Evolutionary conservation across 2,888 invertebrate genomes (phyloP), one percentile per base, ranked within the genome.

Genomic region (Tridacna gigas): DNA sequence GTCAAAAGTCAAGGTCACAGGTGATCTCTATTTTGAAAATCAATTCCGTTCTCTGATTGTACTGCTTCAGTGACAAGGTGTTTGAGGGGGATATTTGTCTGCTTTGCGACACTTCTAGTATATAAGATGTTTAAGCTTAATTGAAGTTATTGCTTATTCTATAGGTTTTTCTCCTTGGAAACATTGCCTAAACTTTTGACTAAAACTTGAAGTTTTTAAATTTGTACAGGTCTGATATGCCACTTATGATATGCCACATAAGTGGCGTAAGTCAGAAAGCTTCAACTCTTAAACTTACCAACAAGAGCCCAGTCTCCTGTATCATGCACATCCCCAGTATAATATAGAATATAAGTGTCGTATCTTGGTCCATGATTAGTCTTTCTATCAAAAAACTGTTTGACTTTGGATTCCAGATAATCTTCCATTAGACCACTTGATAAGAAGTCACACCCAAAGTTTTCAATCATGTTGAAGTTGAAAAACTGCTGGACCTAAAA

Each of bases 301-400:
- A 94, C 83, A n/a, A 95, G 89, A 5, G 94, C 94, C 94, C 94
- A 94, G 86, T 94, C 94, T 11, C 95, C 95, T n/a, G 91, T 91
- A 25, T 93, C 93, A 80, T 91, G 91, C 4, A 92, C 93, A 81
- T 94, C 94, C 0, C 95, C 95, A 77, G 93, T 92, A 90, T 94
- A 95, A 84, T 94, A 95, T 66, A 95, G 80, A 7, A 95, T 56
- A 83, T 95, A 95, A 0, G 94, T 95, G 84, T 95, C 95, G 88
- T 90, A 95, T 22, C 92, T 86, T 9, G 94, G 94, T 5, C 95
- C 95, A 82, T 94, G 94, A 25, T 83, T 74, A 1, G 94, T 94
- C 56, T 88, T 83, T n/a, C 91, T 89, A 66, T 91, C 91, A 84
- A 95, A 94, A 87, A 94, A 94, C 28, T 92, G 88, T 28, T 89